Base-by-base conservation (phyloP, 2,797 vertebrate species). In the Macrochelys suwanniensis region DNA sequence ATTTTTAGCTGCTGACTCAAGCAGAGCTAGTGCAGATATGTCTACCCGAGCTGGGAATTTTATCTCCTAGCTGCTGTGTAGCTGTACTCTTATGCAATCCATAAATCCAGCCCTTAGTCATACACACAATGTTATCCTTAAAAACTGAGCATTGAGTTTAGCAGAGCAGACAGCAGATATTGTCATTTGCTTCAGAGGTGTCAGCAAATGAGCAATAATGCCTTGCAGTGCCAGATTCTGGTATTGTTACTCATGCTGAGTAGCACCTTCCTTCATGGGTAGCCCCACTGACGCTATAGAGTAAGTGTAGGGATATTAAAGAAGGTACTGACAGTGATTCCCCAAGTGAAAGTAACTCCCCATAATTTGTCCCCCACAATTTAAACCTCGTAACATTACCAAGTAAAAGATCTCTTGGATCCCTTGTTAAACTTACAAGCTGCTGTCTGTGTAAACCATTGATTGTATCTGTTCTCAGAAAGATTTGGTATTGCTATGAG, bases 211-310 rank as follows among this genome's bases (percentile, higher is more conserved):
- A 81, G 88, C 56, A 57, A 81, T 53, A 25, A 42, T 42, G 51
- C n/a, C 49, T 91, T 61, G 37, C 57, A 1, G 2, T 0, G 31
- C 51, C 45, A 0, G 0, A 0, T 71, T 65, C 53, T 0, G 4
- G 79, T 26, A 79, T 56, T 74, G 89, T 54, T 51, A 49, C 6
- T 86, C 91, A 2, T 7, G 49, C 33, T 59, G 33, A 88, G 82
- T 47, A 42, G 51, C 23, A 12, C 11, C 45, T 47, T 47, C 23
- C 80, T 95, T 45, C 7, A 10, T 11, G n/a, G 5, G 33, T 68
- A 37, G 17, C 65, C 33, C 79, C 28, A 2, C 49, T 2, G 2
- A 42, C 59, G 9, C 21, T 54, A 54, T 54, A 53, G 6, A 53
- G 42, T 50, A 50, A 42, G 37, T 42, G 37, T 42, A 42, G 37